Evolutionary conservation across 2,888 invertebrate species (phyloP).

Genomic region (Ctena decussata): DNA sequence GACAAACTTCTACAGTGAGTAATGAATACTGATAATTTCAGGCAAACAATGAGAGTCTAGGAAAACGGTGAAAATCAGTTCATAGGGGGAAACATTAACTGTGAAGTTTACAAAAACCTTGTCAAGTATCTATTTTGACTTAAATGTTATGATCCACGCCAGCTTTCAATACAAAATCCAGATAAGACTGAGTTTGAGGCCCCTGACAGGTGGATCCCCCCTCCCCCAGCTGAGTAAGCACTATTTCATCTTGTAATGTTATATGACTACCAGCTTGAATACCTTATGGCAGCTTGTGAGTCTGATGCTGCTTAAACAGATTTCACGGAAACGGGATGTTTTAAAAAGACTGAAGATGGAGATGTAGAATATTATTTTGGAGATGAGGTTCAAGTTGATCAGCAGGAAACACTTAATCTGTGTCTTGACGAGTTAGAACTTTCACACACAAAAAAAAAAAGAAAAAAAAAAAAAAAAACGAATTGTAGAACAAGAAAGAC

Average conservation of each 20-base stretch:
- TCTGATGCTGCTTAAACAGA: neutral
- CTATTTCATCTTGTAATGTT: neutral
- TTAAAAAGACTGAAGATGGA: neutral
- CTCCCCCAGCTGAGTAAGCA: neutral
- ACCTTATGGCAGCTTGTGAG: neutral
- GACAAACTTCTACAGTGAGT: neutral
- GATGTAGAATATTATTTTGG: neutral
- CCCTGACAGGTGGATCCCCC: neutral
- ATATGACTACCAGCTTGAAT: neutral
- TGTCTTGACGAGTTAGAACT: neutral
- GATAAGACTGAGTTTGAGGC: neutral
- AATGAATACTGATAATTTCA: neutral
- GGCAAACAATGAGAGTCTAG: neutral
- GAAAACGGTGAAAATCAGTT: neutral
- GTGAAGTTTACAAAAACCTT: neutral
- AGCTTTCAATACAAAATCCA: neutral
- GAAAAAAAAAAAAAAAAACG: no score
- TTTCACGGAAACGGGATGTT: neutral
- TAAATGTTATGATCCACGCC: neutral
- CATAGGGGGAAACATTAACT: neutral
- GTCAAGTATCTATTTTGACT: neutral
- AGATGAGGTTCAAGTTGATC: neutral
- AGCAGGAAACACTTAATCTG: neutral
- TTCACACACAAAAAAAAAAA: no score
- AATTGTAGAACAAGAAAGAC: neutral